Evolutionary conservation across 2,888 invertebrate genomes (phyloP), one percentile per base, ranked within the genome.

Genomic region (Orthosia gracilis): DNA sequence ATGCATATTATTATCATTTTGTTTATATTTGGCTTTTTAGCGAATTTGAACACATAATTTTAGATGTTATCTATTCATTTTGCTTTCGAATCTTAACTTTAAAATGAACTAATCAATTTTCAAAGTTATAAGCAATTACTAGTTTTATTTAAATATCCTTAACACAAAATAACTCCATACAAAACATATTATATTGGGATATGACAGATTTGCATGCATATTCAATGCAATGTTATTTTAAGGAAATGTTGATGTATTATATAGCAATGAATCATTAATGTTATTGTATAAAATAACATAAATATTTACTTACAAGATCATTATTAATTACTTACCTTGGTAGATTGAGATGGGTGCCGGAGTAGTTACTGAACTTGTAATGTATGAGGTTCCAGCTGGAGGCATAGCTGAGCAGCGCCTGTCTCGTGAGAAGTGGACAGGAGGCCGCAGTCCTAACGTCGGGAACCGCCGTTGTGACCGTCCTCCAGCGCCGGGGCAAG

Each of bases 341-440:
- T 88, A 99, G 97, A 92, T 99, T 98, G 85, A 98, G 97, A 94
- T 98, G 99, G 84, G 98, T 98, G 73, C 98, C 98, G 21, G 99
- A 98, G 92, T 99, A 99, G 63, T 97, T 97, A 90, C 97, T 98
- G 92, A 99, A 99, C 94, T 99, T 99, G 94, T 98, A 99, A 92
- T 98, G 98, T 80, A 99, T 97, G 80, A 99, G 97, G 95, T 98
- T 98, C 98, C 99, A 99, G 91, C 98, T 98, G 76, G 98, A 98
- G 7, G 98, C 98, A 93, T 99, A 99, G 85, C 98, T 97, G 87
- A 97, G 97, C 58, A 97, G 89, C 1, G 97, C 97, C 87, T 97
- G 97, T 23, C 97, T 94, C 2, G 97, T 97, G 82, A 97, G 96
- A 76, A 97, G 90, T 0, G 97, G 97, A 74, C 97, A 92, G 83